A percentile compares a stretch with the other conserved stretches of the same genome.
Evolutionary conservation across 2,888 invertebrate species (phyloP).

Genomic region (Stenurella melanura): DNA sequence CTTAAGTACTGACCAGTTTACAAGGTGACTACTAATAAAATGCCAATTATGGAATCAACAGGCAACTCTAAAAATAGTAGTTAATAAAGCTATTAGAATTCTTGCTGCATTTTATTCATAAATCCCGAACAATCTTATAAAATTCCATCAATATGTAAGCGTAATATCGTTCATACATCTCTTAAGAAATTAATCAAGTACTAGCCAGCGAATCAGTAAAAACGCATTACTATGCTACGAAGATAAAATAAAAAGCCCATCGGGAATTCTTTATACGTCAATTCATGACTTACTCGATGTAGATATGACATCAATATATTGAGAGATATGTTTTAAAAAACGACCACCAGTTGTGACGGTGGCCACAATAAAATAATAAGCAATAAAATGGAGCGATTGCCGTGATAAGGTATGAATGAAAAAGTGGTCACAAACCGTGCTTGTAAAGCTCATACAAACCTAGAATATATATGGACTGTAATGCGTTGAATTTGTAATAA

Average conservation of each 20-base stretch:
- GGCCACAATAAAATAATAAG: slow-evolving; percentile 65
- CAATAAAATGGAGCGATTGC: slow-evolving; percentile 62
- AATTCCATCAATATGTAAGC: slow-evolving; percentile 52
- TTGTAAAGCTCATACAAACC: slow-evolving; percentile 62
- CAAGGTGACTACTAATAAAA: slow-evolving; percentile 13
- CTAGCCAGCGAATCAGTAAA: background rate
- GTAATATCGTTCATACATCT: slow-evolving; percentile 44
- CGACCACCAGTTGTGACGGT: slow-evolving; percentile 62
- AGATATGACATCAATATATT: slow-evolving; percentile 52
- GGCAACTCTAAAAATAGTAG: slow-evolving; percentile 22
- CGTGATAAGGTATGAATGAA: slow-evolving; percentile 60
- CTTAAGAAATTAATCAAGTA: slow-evolving; percentile 45
- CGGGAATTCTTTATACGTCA: slow-evolving; percentile 52
- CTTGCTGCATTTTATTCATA: slow-evolving; percentile 34
- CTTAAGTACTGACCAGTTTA: background rate
- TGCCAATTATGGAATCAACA: background rate
- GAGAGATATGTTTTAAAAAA: slow-evolving; percentile 50
- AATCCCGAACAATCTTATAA: slow-evolving; percentile 51
- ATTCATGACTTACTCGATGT: slow-evolving; percentile 54
- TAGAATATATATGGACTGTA: slow-evolving; percentile 59
- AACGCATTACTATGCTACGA: slow-evolving; percentile 16
- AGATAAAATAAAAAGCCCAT: slow-evolving; percentile 42
- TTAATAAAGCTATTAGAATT: slow-evolving; percentile 37
- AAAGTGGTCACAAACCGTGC: slow-evolving; percentile 58
- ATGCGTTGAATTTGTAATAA: slow-evolving; percentile 54